Conservation (phyloP, 2,113 vertebrate genomes). For the Malurus cyaneus region DNA sequence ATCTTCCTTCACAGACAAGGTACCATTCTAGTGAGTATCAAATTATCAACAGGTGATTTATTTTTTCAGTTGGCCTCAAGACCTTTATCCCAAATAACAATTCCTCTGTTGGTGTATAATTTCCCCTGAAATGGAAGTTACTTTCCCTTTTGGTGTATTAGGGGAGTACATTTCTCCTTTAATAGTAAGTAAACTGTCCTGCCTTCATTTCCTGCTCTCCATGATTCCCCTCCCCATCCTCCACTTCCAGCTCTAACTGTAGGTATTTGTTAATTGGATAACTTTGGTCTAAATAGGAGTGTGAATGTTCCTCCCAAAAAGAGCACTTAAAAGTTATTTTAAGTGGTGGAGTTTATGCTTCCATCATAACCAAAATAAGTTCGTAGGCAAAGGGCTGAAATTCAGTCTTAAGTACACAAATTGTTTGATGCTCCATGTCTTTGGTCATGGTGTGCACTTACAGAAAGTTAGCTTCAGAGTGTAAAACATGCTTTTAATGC, state of each 20-base stretch:
- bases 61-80: not conserved
- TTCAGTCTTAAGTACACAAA: not conserved
- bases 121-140: not conserved
- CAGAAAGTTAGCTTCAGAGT: not conserved
- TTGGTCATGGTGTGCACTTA: not conserved
- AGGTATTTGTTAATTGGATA: not conserved
- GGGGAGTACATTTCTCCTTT: not conserved
- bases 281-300: not conserved
- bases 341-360: not conserved
- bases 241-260: not conserved
- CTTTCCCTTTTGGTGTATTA: not conserved
- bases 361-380: not conserved
- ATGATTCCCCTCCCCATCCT: not conserved
- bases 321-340: not conserved
- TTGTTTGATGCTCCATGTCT: not conserved
- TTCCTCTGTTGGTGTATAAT: not conserved
- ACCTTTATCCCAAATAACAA: not conserved
- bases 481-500: not conserved
- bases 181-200: not conserved
- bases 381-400: not conserved
- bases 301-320: not conserved
- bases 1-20: not conserved
- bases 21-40: not conserved
- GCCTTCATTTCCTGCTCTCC: not conserved
- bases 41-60: not conserved